Evolutionary conservation across 2,797 vertebrate species (phyloP), one percentile per base, ranked within the genome.

Genomic region (Muscicapa comitata): DNA sequence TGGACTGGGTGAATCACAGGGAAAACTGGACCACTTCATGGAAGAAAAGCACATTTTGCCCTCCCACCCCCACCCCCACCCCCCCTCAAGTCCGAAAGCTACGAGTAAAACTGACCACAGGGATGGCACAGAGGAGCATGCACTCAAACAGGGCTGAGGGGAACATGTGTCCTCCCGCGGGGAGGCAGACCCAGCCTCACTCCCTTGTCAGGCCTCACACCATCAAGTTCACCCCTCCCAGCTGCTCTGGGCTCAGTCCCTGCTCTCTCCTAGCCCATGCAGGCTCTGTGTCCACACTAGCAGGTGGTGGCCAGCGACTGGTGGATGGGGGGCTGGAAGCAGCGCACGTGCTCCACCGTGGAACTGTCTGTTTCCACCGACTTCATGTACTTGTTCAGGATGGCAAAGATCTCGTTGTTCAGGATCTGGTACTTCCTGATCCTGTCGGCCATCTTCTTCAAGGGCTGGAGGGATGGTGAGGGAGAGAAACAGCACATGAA

Each of bases 301-400:
- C 99, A 99, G 91, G 99, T 99, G 96, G 99, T 99, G 94, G 99
- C 99, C 98, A 99, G 97, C 1, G 99, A 99, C 97, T 99, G 99
- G 98, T 99, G 99, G 98, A 99, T 99, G 91, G 99, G 99, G 9
- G 99, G 99, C 97, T 99, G 99, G 98, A 99, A 99, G 97, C 99
- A 99, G 97, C 99, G 99, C 86, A 99, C 99, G 0, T 99, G 99
- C 97, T 99, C 99, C 95, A 99, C 99, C 0, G 99, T 99, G 95
- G 99, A 99, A 97, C 99, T 99, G 98, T 99, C 99, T 8, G 99
- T 99, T 98, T 99, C 99, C 96, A 99, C 99, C 0, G 99, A 99
- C 97, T 99, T 99, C 99, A 99, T 99, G 98, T 99, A 99, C 97
- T 99, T 99, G 98, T 99, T 99, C 87, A 99, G 98, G 97, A 99